Base-by-base conservation (phyloP, 2,113 vertebrate species). In the Phalacrocorax pelagicus region DNA sequence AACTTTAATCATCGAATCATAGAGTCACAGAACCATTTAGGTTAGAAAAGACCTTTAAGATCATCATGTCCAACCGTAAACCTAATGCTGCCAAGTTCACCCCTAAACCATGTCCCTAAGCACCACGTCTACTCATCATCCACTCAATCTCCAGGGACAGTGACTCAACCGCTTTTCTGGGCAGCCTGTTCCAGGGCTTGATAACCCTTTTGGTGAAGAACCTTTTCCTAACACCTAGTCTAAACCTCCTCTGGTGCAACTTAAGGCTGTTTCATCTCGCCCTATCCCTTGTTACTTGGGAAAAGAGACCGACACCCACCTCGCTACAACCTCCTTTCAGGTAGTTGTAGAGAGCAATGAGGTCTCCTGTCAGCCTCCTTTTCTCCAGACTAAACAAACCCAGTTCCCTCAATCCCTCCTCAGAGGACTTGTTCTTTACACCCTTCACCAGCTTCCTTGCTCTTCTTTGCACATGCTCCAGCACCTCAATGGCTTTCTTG, bases 391-490 rank as follows among this genome's bases (percentile, higher is more conserved):
- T 82, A 36, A 95, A 86, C 42, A 54, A 7, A 1, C 16, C 30
- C 52, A 75, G 21, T 10, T 88, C 17, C 27, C 38, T 40, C 42
- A 74, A n/a, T 42, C 0, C 0, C 36, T 36, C 40, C 34, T 79
- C 42, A 26, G 0, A 38, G 8, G 18, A 82, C 0, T 0, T 55
- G 6, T 47, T 2, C 30, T 86, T 32, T 9, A 32, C n/a, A 34
- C 9, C 9, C 44, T 20, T 69, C 21, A 42, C 9, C n/a, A 73
- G 4, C 11, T 65, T 22, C 0, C 0, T 15, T 88, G 40, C 26
- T 8, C 46, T 80, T 57, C n/a, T 61, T 1, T 2, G 22, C 23
- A 66, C 3, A 3, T 0, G 0, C 10, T 66, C 46, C 66, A 58
- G 42, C 0, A 1, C 13, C 70, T 74, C 36, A 81, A 6, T 10